Conservation (phyloP, 92 coral and sea anemone species). For the Zoanthus sociatus region DNA sequence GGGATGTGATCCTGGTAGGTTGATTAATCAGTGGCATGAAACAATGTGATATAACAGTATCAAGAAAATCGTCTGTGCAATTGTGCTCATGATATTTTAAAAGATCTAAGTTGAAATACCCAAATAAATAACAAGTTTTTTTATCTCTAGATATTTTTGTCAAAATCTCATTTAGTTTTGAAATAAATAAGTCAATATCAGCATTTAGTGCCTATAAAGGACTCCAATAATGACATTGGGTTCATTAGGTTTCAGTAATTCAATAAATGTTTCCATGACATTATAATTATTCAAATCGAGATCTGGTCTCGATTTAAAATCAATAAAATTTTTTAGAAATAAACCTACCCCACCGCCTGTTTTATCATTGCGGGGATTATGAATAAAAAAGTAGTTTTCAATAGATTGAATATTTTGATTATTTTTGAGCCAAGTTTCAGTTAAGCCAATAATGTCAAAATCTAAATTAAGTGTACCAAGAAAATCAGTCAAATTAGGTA, state of each 20-base stretch:
- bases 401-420: constrained; percentile 10
- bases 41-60: neutral
- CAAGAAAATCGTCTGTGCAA: constrained; percentile 16
- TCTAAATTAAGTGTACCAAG: constrained; percentile 1
- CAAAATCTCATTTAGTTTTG: no score
- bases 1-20: neutral
- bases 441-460: constrained; percentile 5
- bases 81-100: constrained; percentile 13
- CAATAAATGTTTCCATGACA: constrained; percentile 21
- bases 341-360: neutral
- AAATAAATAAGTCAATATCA: no score
- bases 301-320: constrained; percentile 9
- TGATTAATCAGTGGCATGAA: constrained; percentile 26
- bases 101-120: neutral
- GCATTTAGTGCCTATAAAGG: no score
- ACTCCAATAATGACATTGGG: neutral
- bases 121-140: no score
- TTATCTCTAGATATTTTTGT: no score
- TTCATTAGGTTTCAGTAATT: constrained; percentile 11
- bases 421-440: constrained; percentile 2
- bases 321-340: neutral
- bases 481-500: constrained; percentile 5
- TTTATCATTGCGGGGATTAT: neutral
- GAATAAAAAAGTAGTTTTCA: neutral
- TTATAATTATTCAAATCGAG: constrained; percentile 10